These are phyloP conservation scores for Tachina grossa DNA, from an alignment of 2,888 invertebrate genomes.

Conservation along the genomic window DNA sequence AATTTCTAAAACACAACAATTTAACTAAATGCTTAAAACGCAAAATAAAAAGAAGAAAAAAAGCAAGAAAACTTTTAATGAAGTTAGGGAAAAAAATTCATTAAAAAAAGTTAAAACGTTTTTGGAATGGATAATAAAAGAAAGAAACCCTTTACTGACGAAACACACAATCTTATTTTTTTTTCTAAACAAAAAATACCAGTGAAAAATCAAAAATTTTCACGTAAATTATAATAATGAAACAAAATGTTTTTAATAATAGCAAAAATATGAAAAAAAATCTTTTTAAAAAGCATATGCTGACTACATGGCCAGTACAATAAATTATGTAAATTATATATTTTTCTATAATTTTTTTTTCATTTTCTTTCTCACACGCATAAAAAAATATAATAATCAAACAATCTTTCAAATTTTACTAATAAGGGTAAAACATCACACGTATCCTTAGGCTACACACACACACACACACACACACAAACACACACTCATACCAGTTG, in stretches of 20 bases:
- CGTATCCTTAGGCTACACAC: slow-evolving; percentile 61
- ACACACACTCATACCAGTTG: slow-evolving; percentile 38
- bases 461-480: not conserved
- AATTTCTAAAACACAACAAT: slow-evolving; percentile 72
- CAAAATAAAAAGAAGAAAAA: not conserved
- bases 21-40: slow-evolving; percentile 24
- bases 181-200: not conserved
- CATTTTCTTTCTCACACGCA: slow-evolving; percentile 50
- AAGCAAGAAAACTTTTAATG: slow-evolving; percentile 54
- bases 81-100: slow-evolving; percentile 44
- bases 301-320: slow-evolving; percentile 61
- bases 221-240: slow-evolving; percentile 64
- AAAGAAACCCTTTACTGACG: slow-evolving; percentile 18
- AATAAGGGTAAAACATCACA: slow-evolving; percentile 73
- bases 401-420: slow-evolving; percentile 60
- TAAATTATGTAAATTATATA: slow-evolving; percentile 73
- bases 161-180: slow-evolving; percentile 4
- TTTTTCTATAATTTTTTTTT: slow-evolving; percentile 44
- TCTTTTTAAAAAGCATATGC: slow-evolving; percentile 70
- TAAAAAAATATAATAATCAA: slow-evolving; percentile 14
- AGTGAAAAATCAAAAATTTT: slow-evolving; percentile 67
- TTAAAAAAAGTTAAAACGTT: slow-evolving; percentile 55
- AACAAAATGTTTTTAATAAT: slow-evolving; percentile 61
- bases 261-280: slow-evolving; percentile 33
- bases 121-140: slow-evolving; percentile 38